Evolutionary conservation across 2,797 vertebrate genomes (phyloP), one percentile per base, ranked within the genome.

Genomic region (Pangasius djambal): DNA sequence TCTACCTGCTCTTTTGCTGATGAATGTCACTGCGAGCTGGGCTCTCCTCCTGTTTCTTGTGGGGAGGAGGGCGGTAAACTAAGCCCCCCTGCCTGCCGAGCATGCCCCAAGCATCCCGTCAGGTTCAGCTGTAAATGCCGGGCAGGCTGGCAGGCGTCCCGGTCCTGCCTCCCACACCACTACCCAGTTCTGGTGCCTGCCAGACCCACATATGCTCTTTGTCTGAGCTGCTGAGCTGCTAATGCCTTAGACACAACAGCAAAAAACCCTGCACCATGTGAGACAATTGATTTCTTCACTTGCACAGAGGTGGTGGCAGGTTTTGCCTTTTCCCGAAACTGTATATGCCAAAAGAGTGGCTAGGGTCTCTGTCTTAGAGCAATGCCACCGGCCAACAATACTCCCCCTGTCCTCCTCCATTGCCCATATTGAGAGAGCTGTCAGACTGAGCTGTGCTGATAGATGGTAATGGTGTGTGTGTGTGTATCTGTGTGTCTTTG

Each of bases 191-290:
- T 81, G 55, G 88, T 87, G 90, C 90, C 91, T 94, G 94, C 93
- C 94, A 94, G 93, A 91, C 86, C 92, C 92, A 92, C 95, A 93
- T 93, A 95, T 94, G 94, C 91, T 95, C 93, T 94, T 94, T 93
- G 93, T 95, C 94, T 92, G 92, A 90, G 93, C 91, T 93, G 93
- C 94, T 92, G 93, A 91, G 93, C 91, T 93, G 93, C 93, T 92
- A 93, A 93, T 92, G 90, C 92, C 92, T 92, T 91, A 86, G 92
- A 90, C 91, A 93, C 86, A 88, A 88, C 61, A 59, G 90, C 91
- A 93, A 94, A 95, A 93, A 70, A 93, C 90, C 90, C 92, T 92
- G 70, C 94, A 89, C 92, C 88, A 86, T 92, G 90, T 93, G 93
- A 93, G 93, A 91, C 92, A 92, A 92, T 93, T 91, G 89, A 93